Evolutionary conservation across 2,113 vertebrate species (phyloP), one percentile per base, ranked within the genome.

Genomic region (Gasterosteus aculeatus): DNA sequence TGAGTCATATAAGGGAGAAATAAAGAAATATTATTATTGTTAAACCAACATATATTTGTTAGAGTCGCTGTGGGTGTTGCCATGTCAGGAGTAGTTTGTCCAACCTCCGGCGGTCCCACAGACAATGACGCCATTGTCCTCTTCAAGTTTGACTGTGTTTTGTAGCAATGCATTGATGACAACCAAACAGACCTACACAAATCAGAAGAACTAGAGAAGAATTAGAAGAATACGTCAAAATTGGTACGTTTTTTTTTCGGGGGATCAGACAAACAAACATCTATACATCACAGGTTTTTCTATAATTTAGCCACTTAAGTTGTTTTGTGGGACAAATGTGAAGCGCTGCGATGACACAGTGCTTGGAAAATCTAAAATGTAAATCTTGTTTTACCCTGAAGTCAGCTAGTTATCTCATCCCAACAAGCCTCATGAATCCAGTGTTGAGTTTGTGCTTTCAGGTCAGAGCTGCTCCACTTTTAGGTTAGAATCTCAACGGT

Each of bases 381-480:
- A 4, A 39, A 64, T 15, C 12, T n/a, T 33, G 4, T 62, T 54
- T 38, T 54, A 64, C 44, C 61, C 73, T 72, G 65, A 71, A 68
- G 77, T 54, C 42, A 63, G 64, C 39, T 35, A 10, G 31, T 47
- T 79, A 11, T 10, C 31, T 79, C 53, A 39, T 76, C 67, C 35
- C 56, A 67, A 38, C 41, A 15, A 74, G 64, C 38, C 72, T 33
- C 26, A 64, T 56, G 22, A 73, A 67, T 47, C 56, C 18, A 44
- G 3, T 53, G 54, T 64, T 72, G 35, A 22, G n/a, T 72, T 64
- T 59, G 35, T 80, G 42, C 49, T 73, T 77, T 84, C 51, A 84
- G 78, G 69, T 82, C 83, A 82, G 81, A 78, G 59, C 75, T 82
- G 79, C 70, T 79, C 73, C 26, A 75, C 15, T 85, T 85, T 69